A percentile compares a stretch with the other conserved stretches of the same genome.
These are phyloP conservation scores for Oligia fasciuncula DNA, from an alignment of 2,888 invertebrate genomes.

Conservation along the genomic window DNA sequence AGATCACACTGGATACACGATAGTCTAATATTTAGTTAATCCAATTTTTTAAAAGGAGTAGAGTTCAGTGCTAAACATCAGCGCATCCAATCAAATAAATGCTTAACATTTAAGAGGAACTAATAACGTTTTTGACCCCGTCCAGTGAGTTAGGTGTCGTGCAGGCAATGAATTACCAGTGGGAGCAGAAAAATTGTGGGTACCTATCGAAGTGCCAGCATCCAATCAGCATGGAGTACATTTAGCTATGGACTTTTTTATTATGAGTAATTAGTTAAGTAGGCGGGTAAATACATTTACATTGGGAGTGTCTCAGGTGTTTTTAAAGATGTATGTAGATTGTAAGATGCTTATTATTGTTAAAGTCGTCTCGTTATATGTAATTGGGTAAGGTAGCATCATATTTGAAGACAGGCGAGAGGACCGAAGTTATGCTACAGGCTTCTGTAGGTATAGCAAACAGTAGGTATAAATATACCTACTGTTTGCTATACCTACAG, in stretches of 20 bases:
- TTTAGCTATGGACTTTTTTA: slow-evolving; percentile 50
- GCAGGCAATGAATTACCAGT: slow-evolving; percentile 64
- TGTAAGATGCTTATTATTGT: slow-evolving; percentile 15
- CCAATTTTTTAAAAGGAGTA: not conserved
- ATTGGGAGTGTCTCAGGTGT: slow-evolving; percentile 22
- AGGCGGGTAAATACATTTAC: not conserved
- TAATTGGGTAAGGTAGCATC: slow-evolving; percentile 10
- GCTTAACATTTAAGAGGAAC: slow-evolving; percentile 53
- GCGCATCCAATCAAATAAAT: slow-evolving; percentile 4
- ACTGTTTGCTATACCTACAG: not conserved
- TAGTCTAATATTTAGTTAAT: not conserved
- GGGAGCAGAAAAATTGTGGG: slow-evolving; percentile 60
- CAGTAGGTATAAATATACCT: no score
- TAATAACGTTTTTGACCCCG: slow-evolving; percentile 68
- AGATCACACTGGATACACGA: not conserved
- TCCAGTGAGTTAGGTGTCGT: slow-evolving; percentile 66
- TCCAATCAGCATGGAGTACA: slow-evolving; percentile 66
- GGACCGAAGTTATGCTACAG: not conserved
- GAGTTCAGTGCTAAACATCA: not conserved
- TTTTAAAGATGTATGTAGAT: slow-evolving; percentile 17
- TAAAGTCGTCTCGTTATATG: not conserved
- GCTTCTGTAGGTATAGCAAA: no score
- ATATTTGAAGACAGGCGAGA: not conserved
- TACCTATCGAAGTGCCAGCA: slow-evolving; percentile 41
- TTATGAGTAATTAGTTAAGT: slow-evolving; percentile 43